These are phyloP conservation scores for Pluvianellus socialis DNA, from an alignment of 2,113 vertebrate genomes.

Conservation along the genomic window DNA sequence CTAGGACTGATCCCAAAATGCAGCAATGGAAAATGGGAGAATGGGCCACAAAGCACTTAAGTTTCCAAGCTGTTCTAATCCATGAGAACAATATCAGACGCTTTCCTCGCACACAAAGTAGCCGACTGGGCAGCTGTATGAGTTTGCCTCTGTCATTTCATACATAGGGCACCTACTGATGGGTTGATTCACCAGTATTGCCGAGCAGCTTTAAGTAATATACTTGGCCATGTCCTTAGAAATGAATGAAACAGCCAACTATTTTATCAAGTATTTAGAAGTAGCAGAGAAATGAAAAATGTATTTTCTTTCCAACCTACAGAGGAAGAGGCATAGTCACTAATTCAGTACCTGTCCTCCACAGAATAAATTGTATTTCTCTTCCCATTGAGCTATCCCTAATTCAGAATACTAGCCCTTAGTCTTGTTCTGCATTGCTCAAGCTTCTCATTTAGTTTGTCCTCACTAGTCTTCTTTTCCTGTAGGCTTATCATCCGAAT, in stretches of 20 bases:
- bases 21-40: not conserved
- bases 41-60: not conserved
- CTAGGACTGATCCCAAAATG: not conserved
- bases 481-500: not conserved
- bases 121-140: not conserved
- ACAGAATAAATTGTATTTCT: not conserved
- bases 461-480: not conserved
- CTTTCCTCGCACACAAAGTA: not conserved
- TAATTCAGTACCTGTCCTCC: not conserved
- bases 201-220: not conserved
- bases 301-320: not conserved
- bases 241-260: not conserved
- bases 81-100: not conserved
- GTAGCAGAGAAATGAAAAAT: not conserved
- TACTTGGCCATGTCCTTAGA: not conserved
- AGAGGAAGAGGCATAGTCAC: not conserved
- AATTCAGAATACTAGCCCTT: not conserved
- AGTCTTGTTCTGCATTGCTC: not conserved
- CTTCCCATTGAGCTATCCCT: not conserved
- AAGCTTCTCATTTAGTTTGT: not conserved
- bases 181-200: not conserved
- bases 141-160: not conserved
- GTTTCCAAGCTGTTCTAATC: not conserved
- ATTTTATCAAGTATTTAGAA: not conserved
- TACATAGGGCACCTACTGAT: not conserved